Evolutionary conservation across 2,797 vertebrate genomes (phyloP), one percentile per base, ranked within the genome.

Genomic region (Pseudochromis fuscus): DNA sequence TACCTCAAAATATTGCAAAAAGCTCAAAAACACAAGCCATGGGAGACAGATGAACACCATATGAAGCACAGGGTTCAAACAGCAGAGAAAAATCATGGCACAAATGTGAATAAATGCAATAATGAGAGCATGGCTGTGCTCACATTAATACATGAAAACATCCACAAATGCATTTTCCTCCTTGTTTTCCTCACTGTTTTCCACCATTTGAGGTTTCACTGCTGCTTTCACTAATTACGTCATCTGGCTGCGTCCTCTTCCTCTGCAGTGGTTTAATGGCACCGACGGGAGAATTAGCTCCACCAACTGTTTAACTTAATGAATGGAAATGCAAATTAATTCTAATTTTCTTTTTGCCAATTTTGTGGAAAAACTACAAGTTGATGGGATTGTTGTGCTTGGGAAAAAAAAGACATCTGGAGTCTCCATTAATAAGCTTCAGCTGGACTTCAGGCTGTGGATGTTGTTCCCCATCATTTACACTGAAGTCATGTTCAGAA

Each of bases 291-390:
- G 46, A 57, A 21, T 37, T 15, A 27, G 30, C 40, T 11, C 51
- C 71, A 49, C 33, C 48, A 53, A 42, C 51, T 49, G 51, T 59
- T 74, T 44, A 3, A 27, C 58, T 65, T 25, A 15, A 38, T 48
- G 44, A 44, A 33, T 27, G 10, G 10, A 62, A 51, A 49, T 44
- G 16, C 40, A 40, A n/a, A 46, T 65, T 37, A 51, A 13, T 63
- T 46, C 2, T 5, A 4, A 7, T 2, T 60, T 70, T 45, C 13
- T 3, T 37, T 2, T 30, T n/a, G 23, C 8, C 1, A 50, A 12
- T 38, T 7, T 18, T 25, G 13, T 42, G 24, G 3, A 6, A 35
- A 35, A 35, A 7, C n/a, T n/a, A n/a, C n/a, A n/a, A n/a, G n/a
- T n/a, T n/a, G n/a, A n/a, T n/a, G n/a, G n/a, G n/a, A n/a, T n/a